phyloP scores from a whole-genome alignment of 30 jellyfish, hydroid and myxozoan species.

The Aurelia sp. region DNA sequence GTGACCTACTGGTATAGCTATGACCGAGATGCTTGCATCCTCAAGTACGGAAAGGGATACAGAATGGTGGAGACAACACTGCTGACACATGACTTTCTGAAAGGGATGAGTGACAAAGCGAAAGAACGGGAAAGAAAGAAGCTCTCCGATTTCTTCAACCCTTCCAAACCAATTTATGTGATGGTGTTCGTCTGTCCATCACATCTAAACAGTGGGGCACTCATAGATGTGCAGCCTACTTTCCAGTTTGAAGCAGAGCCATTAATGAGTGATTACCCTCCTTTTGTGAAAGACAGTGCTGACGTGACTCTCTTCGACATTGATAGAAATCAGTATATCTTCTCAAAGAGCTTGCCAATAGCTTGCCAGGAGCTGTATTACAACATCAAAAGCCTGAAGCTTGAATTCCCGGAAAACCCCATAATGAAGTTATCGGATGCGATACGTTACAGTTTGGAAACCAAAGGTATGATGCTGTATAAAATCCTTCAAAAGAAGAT shows the following conservation, averaged over 20 bases:
- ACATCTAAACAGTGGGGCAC: background rate
- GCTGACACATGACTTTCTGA: constrained; percentile 3
- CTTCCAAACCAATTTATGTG: background rate
- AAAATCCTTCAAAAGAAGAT: constrained; percentile 8
- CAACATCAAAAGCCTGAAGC: constrained; percentile 9
- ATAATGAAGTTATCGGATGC: constrained; percentile 36
- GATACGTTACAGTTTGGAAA: constrained; percentile 31
- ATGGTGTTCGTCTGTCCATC: background rate
- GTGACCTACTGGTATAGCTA: constrained; percentile 37
- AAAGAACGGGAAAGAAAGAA: background rate
- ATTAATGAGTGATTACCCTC: constrained; percentile 12
- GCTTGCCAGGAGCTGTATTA: constrained; percentile 31
- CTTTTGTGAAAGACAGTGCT: constrained; percentile 22
- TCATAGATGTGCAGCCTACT: background rate
- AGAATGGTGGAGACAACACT: constrained; percentile 38
- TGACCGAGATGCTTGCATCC: constrained; percentile 43
- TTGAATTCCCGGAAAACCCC: constrained; percentile 22
- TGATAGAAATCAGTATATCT: constrained; percentile 16
- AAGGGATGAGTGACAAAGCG: background rate
- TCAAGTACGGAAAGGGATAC: constrained; percentile 40
- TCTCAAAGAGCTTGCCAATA: constrained; percentile 24
- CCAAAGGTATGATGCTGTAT: constrained; percentile 20
- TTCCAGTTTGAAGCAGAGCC: constrained; percentile 20
- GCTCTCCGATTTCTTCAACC: constrained; percentile 14
- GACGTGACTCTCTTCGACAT: constrained; percentile 26